Percentiles rank a stretch among this genome's conserved stretches.
These are phyloP conservation scores for Onychomys torridus DNA, from an alignment of 2,797 vertebrate genomes.

Conservation along the genomic window DNA sequence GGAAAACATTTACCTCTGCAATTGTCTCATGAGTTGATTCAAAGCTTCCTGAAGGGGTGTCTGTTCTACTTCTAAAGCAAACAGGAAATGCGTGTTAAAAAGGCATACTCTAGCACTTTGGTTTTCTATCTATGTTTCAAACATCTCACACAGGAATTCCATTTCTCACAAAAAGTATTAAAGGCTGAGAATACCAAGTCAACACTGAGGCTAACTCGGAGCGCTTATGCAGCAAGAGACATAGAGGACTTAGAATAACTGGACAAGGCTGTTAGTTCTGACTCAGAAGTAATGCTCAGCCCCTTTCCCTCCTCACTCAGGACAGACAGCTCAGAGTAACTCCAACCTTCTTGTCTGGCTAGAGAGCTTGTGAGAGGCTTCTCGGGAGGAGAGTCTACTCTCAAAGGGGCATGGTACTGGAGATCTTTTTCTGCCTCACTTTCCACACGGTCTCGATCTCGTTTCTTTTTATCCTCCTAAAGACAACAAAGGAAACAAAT, in stretches of 20 bases:
- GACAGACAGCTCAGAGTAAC: not conserved
- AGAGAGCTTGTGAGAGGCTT: constrained; percentile 89
- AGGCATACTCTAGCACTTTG: constrained; percentile 27
- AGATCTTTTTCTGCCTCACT: constrained; percentile 91
- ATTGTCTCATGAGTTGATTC: constrained; percentile 96
- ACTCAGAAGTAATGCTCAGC: not conserved
- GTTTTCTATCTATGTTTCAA: constrained; percentile 15
- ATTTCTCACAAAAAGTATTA: constrained; percentile 20
- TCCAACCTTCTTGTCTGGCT: constrained; percentile 94
- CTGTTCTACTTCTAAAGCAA: constrained; percentile 93
- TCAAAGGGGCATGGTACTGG: constrained; percentile 91
- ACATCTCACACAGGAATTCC: constrained; percentile 46
- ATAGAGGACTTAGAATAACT: not conserved
- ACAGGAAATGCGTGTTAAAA: constrained; percentile 25
- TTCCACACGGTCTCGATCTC: constrained; percentile 92
- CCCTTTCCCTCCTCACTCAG: not conserved
- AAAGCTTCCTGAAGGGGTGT: constrained; percentile 97
- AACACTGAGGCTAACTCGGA: constrained; percentile 40
- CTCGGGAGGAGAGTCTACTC: constrained; percentile 91
- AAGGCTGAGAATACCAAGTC: constrained; percentile 4
- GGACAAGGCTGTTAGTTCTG: constrained; percentile 17
- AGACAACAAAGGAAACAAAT: constrained; percentile 37
- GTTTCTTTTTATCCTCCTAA: constrained; percentile 95
- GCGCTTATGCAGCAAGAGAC: not conserved
- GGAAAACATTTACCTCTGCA: constrained; percentile 92